Evolutionary conservation across 2,113 vertebrate species (phyloP), one percentile per base, ranked within the genome.

Genomic region (Plestiodon gilberti): DNA sequence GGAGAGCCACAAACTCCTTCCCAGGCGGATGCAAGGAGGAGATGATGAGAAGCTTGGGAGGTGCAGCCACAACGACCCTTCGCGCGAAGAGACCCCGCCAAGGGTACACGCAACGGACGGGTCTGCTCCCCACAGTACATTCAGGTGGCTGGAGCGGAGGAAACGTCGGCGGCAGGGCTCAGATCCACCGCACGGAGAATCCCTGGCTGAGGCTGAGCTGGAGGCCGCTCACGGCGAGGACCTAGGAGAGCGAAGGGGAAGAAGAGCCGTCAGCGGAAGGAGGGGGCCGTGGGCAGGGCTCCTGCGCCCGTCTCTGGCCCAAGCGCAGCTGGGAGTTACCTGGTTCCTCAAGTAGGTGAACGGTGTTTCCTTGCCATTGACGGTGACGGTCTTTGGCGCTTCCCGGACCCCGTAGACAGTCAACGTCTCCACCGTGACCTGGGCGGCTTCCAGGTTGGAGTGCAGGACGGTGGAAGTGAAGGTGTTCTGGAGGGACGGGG

Each of bases 111-210:
- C 78, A 14, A 28, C 15, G 17, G 55, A 33, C 59, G 7, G 0
- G 2, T 11, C 55, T 20, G 77, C 67, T 13, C 22, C 7, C 40
- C 13, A 33, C 33, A 3, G 7, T 15, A 9, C 30, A 30, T 22
- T 4, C 22, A 15, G 6, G 7, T 15, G 22, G n/a, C 6, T 1
- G 23, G 78, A 22, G 55, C 1, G 9, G 48, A 67, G 40, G 62
- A 3, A 22, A 30, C 33, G 7, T 14, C 18, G 13, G 15, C 9
- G 7, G 30, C 13, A 10, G 20, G 17, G 0, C 33, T 95, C 94
- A 98, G 85, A 94, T 91, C 98, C 98, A 98, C 88, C 65, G 96
- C 93, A 98, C 93, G 71, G 96, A 97, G 95, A 98, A 98, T 93
- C 96, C 96, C 89, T 95, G 95, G 90, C 75, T 96, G 85, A 98